Percentiles rank a stretch among this genome's conserved stretches.
Evolutionary conservation across 1,140 invertebrate species (phyloP).

Genomic region (Pantala flavescens): DNA sequence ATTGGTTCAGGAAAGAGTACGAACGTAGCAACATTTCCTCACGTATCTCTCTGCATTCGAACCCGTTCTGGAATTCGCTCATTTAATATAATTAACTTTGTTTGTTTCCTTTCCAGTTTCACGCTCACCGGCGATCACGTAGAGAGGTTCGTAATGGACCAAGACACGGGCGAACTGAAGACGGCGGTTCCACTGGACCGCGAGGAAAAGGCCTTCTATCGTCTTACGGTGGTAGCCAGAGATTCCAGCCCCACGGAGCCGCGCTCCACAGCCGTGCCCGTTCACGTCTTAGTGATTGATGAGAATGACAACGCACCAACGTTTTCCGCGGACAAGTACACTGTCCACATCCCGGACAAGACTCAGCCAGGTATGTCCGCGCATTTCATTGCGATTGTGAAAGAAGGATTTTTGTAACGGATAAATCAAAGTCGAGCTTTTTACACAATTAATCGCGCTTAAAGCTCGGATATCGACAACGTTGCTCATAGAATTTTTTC

Average conservation of each 20-base stretch:
- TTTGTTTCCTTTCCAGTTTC: conserved; percentile 40
- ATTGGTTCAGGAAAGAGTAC: too few relatives aligned
- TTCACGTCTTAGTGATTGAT: conserved; percentile 68
- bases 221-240: conserved; percentile 71
- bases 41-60: too few relatives aligned
- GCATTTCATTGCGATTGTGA: neutral
- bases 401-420: neutral
- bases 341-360: conserved; percentile 66
- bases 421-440: too few relatives aligned
- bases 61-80: too few relatives aligned
- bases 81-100: too few relatives aligned
- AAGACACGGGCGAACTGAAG: conserved; percentile 60
- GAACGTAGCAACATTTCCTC: too few relatives aligned
- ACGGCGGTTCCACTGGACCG: conserved; percentile 63
- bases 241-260: conserved; percentile 77
- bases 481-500: too few relatives aligned
- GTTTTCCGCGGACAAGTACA: conserved; percentile 60
- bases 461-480: too few relatives aligned
- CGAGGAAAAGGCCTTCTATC: conserved; percentile 63
- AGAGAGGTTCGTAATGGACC: conserved; percentile 61
- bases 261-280: conserved; percentile 61
- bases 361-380: conserved; percentile 48
- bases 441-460: too few relatives aligned
- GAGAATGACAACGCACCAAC: conserved; percentile 79
- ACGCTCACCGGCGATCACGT: conserved; percentile 68